phyloP scores from a whole-genome alignment of 2,888 invertebrate genomes.

The Metopia argyrocephala region DNA sequence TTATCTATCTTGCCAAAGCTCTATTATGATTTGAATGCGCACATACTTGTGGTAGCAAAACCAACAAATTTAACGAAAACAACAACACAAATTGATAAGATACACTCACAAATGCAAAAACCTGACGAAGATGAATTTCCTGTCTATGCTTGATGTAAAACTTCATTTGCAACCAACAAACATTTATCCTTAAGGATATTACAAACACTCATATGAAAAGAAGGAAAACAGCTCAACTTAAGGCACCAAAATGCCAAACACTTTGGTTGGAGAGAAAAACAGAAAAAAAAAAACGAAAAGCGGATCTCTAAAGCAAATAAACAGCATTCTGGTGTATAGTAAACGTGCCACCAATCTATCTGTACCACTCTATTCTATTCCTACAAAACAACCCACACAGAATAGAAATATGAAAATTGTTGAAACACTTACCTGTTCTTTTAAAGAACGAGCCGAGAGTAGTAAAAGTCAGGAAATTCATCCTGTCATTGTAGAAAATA shows the following conservation, averaged over 20 bases:
- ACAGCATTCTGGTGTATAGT: conserved; percentile 55
- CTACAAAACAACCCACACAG: not conserved
- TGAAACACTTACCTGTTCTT: not conserved
- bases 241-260: conserved; percentile 15
- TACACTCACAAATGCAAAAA: conserved; percentile 20
- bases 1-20: conserved; percentile 28
- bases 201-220: conserved; percentile 59
- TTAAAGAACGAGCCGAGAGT: not conserved
- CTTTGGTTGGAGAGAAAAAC: not conserved
- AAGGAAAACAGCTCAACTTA: conserved; percentile 42
- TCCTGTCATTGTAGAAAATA: not conserved
- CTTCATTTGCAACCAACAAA: conserved; percentile 64
- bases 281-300: too few relatives aligned
- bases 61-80: not conserved
- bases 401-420: not conserved
- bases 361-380: not conserved
- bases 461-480: conserved; percentile 28
- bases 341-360: conserved; percentile 43
- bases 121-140: conserved; percentile 65
- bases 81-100: conserved; percentile 23
- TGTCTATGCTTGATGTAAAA: conserved; percentile 64
- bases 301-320: conserved; percentile 55
- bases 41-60: conserved; percentile 39
- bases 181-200: conserved; percentile 65
- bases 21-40: conserved; percentile 56